These are phyloP conservation scores for Corythornis leucogaster DNA, from an alignment of 2,797 vertebrate genomes.

Conservation along the genomic window DNA sequence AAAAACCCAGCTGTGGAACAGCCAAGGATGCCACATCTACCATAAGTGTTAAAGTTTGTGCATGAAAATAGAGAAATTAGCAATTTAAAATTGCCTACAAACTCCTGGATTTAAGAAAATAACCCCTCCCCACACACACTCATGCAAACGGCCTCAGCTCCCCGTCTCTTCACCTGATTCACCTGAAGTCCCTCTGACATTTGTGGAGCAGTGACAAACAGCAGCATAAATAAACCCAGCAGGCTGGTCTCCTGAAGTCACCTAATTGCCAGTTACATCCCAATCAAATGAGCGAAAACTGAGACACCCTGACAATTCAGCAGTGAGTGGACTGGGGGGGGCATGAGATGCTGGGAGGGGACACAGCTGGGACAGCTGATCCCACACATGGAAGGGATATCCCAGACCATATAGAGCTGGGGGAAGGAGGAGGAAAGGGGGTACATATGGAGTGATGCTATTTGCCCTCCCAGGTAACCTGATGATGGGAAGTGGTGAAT, in stretches of 20 bases:
- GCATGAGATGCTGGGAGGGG: too few species aligned
- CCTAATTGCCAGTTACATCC: background rate
- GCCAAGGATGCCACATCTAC: background rate
- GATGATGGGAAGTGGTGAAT: background rate
- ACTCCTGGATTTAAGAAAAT: background rate
- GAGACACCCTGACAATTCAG: background rate
- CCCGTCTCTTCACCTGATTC: background rate
- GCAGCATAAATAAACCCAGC: background rate
- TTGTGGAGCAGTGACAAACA: background rate
- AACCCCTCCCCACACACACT: background rate
- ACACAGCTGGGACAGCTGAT: too few species aligned
- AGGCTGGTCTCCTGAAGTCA: background rate
- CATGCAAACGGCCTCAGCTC: background rate
- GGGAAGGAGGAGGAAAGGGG: too few species aligned
- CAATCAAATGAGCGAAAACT: background rate
- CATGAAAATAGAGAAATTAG: background rate
- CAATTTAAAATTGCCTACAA: background rate
- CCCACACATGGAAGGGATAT: too few species aligned
- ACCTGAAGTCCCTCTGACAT: background rate
- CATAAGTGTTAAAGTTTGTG: background rate
- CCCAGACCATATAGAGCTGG: too few species aligned
- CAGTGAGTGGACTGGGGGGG: too few species aligned
- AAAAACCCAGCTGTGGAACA: background rate
- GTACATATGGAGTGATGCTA: too few species aligned
- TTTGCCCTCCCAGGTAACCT: too few species aligned